A percentile compares a stretch with the other conserved stretches of the same genome.
phyloP scores from a whole-genome alignment of 2,113 vertebrate genomes.

The Orientallactaga bullata region DNA sequence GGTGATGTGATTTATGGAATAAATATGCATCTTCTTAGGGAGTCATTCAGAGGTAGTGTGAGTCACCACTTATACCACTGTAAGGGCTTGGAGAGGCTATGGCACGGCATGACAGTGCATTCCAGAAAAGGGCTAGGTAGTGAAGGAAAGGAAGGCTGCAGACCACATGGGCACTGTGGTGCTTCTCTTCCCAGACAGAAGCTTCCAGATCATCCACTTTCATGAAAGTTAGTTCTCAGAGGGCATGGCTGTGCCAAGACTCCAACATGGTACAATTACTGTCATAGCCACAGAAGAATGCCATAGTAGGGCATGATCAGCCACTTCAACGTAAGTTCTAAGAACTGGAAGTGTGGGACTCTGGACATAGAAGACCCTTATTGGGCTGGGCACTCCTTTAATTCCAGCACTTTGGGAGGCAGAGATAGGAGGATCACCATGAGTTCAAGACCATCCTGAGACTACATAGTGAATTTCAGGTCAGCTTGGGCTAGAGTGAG shows the following conservation, averaged over 20 bases:
- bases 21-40: constrained; percentile 46
- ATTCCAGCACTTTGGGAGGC: no score
- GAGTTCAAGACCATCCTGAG: no score
- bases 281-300: neutral
- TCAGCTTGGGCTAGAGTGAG: no score
- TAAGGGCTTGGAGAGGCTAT: neutral
- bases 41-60: constrained; percentile 39
- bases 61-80: constrained; percentile 49
- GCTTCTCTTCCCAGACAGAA: neutral
- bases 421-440: no score
- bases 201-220: neutral
- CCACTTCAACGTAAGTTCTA: neutral
- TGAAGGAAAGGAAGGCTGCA: neutral
- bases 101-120: neutral
- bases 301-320: neutral
- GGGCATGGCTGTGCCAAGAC: neutral
- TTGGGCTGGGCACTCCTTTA: no score
- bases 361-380: neutral
- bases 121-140: constrained; percentile 54
- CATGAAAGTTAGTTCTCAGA: neutral
- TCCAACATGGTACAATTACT: neutral
- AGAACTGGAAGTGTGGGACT: neutral
- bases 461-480: no score
- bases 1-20: constrained; percentile 35
- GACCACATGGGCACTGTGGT: neutral